Base-by-base conservation (phyloP, 2,888 invertebrate species). In the Stomorhina lunata region DNA sequence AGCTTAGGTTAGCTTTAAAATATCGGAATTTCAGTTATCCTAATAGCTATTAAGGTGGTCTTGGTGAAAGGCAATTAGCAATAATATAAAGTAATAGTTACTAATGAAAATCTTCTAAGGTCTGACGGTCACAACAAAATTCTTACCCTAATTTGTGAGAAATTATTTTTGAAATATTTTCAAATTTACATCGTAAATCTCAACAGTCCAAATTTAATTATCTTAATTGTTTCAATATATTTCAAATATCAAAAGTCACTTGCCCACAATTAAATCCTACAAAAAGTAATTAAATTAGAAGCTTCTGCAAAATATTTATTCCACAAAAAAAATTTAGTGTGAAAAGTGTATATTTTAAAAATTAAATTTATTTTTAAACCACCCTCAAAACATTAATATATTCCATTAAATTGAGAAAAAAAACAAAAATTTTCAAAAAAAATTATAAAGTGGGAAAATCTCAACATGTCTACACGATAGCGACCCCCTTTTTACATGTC, bases 261-360 rank as follows among this genome's bases (percentile, higher is more conserved):
- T 32, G 65, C 65, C 75, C 65, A 48, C 45, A 76, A 61, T 53
- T 61, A 53, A 63, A 53, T 53, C 17, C 6, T 22, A 57, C 29
- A 55, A 40, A 12, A 78, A 40, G 48, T 40, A 66, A 79, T 79
- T 79, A 48, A 65, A 40, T 17, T 25, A 57, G 71, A 72, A 72
- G 63, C 71, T 45, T 55, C 17, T 57, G 45, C 10, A 22, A 37
- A 68, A 22, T 17, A 71, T 69, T 43, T 17, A 34, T 29, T 20
- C 32, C 53, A 53, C 12, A 43, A 57, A n/a, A n/a, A n/a, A n/a
- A n/a, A 32, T 59, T n/a, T 40, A 40, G 50, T 79, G 65, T 66
- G 50, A 66, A 72, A 71, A 72, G 66, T 25, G 12, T 71, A 45
- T 45, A 27, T 53, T 71, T 63, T 15, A 17, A 45, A 43, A 34